Percentiles rank a stretch among this genome's conserved stretches.
Conservation (phyloP, 2,113 vertebrate genomes). For the Ameiurus melas region DNA sequence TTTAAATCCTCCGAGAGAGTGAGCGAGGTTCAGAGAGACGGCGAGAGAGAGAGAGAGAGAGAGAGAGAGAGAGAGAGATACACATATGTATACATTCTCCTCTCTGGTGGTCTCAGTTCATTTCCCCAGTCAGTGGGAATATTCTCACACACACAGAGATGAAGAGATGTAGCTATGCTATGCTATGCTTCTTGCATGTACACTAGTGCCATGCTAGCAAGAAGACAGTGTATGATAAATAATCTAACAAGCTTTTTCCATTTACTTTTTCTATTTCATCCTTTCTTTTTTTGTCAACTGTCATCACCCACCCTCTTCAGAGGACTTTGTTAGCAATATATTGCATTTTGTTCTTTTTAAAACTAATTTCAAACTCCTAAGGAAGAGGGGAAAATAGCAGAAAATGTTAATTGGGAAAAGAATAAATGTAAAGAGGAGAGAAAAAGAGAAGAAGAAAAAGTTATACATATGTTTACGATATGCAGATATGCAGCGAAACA, state of each 20-base stretch:
- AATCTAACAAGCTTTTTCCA: not conserved
- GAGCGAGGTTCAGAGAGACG: slow-evolving; percentile 66
- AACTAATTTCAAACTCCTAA: not conserved
- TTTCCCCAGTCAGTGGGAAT: slow-evolving; percentile 70
- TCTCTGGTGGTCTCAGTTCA: slow-evolving; percentile 74
- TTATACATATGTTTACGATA: not conserved
- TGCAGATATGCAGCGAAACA: not conserved
- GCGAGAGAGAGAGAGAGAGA: slow-evolving; percentile 56
- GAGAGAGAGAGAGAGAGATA: slow-evolving; percentile 42
- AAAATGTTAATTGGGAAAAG: not conserved
- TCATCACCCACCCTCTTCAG: not conserved
- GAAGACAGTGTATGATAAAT: not conserved
- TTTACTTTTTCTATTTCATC: not conserved
- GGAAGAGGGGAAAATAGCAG: not conserved
- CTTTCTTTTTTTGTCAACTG: not conserved
- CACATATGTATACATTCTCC: slow-evolving; percentile 39
- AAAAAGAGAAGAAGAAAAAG: not conserved
- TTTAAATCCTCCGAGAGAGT: slow-evolving; percentile 76
- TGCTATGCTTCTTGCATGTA: not conserved
- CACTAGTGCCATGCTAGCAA: not conserved
- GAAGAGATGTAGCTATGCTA: not conserved
- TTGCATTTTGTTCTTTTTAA: not conserved
- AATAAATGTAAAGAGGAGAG: not conserved
- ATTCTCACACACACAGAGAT: slow-evolving; percentile 57
- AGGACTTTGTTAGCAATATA: not conserved